A percentile compares a stretch with the other conserved stretches of the same genome.
Conservation (phyloP, 2,888 invertebrate species). For the Coenonympha arcania region DNA sequence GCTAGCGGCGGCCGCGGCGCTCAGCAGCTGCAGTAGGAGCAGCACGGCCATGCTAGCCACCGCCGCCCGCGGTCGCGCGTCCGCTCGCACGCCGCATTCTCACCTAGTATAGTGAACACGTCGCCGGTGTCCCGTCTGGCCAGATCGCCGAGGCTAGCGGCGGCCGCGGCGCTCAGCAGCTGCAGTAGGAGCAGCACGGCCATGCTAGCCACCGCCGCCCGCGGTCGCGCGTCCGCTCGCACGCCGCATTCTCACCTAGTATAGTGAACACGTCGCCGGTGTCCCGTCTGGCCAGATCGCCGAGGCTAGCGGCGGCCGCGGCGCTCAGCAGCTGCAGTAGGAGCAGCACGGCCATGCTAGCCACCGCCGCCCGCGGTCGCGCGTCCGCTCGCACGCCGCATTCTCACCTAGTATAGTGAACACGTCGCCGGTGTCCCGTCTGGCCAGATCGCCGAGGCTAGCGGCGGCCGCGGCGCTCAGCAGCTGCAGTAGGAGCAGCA, state of each 20-base stretch:
- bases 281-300: constrained; percentile 60
- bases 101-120: constrained; percentile 59
- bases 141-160: constrained; percentile 56
- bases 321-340: constrained; percentile 43
- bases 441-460: constrained; percentile 57
- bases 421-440: constrained; percentile 62
- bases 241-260: constrained; percentile 50
- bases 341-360: constrained; percentile 63
- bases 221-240: constrained; percentile 35
- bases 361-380: constrained; percentile 49
- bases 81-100: constrained; percentile 43
- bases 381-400: constrained; percentile 44
- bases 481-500: constrained; percentile 49
- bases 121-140: constrained; percentile 62
- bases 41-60: constrained; percentile 64
- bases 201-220: constrained; percentile 64
- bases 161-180: constrained; percentile 46
- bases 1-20: constrained; percentile 50
- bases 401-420: constrained; percentile 48
- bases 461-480: constrained; percentile 50
- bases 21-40: constrained; percentile 43
- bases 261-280: constrained; percentile 64
- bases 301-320: constrained; percentile 52
- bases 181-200: constrained; percentile 52
- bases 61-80: constrained; percentile 43